Evolutionary conservation across 2,797 vertebrate genomes (phyloP), one percentile per base, ranked within the genome.

Genomic region (Muscicapa striata): DNA sequence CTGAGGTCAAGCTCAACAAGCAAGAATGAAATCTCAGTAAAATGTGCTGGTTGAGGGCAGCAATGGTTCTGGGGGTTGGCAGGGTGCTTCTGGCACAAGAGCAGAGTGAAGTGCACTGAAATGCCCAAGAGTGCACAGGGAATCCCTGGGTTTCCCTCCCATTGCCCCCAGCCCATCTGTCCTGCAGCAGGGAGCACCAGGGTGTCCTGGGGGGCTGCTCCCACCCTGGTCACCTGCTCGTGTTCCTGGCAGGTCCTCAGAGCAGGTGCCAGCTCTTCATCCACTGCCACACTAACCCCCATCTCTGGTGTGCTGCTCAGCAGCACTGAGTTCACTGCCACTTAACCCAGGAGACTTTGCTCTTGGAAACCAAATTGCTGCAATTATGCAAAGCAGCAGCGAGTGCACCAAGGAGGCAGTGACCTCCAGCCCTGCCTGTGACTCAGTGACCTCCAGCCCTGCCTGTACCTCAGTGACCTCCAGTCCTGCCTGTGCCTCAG

Each of bases 291-390:
- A 11, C 0, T 24, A 17, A 19, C 22, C 57, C 41, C 14, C 22
- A 4, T 26, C 1, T 40, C 29, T 38, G 20, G 0, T 0, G 0
- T 1, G 13, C 69, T 6, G 40, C 19, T 6, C 1, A 0, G 40
- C 22, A 24, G 51, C 21, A 0, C 19, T 0, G 4, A 22, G 66
- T 18, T 51, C 67, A 1, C 20, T n/a, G n/a, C 36, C 36, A 0
- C 64, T 54, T 59, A 7, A 7, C 46, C 49, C 0, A 20, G 23
- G 18, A 78, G 88, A 87, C 90, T 84, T 93, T 79, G 93, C 27
- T 86, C 81, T 74, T 8, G 19, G 84, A 74, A 88, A 32, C 73
- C 3, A 5, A 86, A 59, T 55, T 49, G 29, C 82, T 1, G 6
- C 84, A 46, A 52, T 90, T 57, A 72, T 0, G 2, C 29, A 11